Evolutionary conservation across 2,113 vertebrate species (phyloP), one percentile per base, ranked within the genome.

Genomic region (Hydropotes inermis): DNA sequence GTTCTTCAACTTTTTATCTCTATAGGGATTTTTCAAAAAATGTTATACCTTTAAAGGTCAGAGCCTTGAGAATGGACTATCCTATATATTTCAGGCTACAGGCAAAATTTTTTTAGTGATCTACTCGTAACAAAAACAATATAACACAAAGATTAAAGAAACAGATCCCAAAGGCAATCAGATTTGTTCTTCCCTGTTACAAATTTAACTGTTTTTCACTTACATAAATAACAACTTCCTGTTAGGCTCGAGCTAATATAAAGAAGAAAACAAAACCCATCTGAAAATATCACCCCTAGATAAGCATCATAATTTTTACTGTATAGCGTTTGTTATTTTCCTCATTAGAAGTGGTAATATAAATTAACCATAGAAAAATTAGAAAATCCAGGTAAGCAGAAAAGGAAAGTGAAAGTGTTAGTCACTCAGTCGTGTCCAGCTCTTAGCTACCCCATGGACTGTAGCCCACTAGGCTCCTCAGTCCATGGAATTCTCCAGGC

Each of bases 201-300:
- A n/a, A 54, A 9, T 45, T 79, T 30, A 55, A 45, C 36, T n/a
- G 27, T 14, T 76, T 61, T 45, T 79, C 14, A 30, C 17, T 30
- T 78, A 13, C 30, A 85, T 43, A 67, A 67, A n/a, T 1, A 86
- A 27, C 28, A 30, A 43, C 67, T 54, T 55, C 33, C 15, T 45
- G 13, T 23, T 30, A n/a, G 55, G 30, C 27, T 87, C 47, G 60
- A 27, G 4, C 25, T 55, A 67, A 60, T 21, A 61, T 25, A 47
- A 45, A 57, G 70, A 78, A 92, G 94, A 94, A 76, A 84, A 83
- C 30, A 45, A 60, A 61, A 87, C 45, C 19, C 19, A 19, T 67
- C 25, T n/a, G 0, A 67, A n/a, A 6, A 0, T 11, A 57, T 45
- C 84, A 52, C n/a, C 17, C 17, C 21, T 8, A 33, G 55, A 47